These are phyloP conservation scores for Dryas iulia DNA, from an alignment of 1,140 invertebrate genomes.

Conservation along the genomic window DNA sequence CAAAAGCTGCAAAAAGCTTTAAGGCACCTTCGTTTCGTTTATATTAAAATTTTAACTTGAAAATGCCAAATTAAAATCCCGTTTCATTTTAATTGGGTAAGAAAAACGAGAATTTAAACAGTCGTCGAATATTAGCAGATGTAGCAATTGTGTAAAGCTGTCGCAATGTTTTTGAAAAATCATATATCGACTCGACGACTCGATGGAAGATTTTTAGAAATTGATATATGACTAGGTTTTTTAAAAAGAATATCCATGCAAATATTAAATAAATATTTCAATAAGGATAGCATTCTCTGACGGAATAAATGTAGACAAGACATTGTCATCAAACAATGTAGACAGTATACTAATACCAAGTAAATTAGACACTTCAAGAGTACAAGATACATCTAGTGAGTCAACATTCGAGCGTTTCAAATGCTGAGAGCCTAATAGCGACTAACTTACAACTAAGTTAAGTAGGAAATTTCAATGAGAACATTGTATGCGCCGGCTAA, in stretches of 20 bases:
- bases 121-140: background rate
- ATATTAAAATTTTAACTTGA: background rate
- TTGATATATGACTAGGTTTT: no score
- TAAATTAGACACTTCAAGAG: background rate
- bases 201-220: no score
- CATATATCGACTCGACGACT: no score
- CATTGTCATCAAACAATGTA: no score
- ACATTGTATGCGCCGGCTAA: conserved; percentile 26
- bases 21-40: background rate
- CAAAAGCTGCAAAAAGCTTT: background rate
- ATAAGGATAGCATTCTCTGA: no score
- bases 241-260: no score
- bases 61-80: background rate
- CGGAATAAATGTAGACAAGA: no score
- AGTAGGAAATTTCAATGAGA: conserved; percentile 33
- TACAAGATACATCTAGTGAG: background rate
- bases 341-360: no score
- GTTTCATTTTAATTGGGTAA: conserved; percentile 1
- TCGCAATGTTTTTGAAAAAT: background rate
- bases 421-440: conserved; percentile 4
- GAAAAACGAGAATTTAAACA: background rate
- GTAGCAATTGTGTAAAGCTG: background rate
- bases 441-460: conserved; percentile 31
- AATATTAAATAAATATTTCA: no score
- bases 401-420: background rate